phyloP scores from a whole-genome alignment of 2,797 vertebrate species.

The Podarcis lilfordi region DNA sequence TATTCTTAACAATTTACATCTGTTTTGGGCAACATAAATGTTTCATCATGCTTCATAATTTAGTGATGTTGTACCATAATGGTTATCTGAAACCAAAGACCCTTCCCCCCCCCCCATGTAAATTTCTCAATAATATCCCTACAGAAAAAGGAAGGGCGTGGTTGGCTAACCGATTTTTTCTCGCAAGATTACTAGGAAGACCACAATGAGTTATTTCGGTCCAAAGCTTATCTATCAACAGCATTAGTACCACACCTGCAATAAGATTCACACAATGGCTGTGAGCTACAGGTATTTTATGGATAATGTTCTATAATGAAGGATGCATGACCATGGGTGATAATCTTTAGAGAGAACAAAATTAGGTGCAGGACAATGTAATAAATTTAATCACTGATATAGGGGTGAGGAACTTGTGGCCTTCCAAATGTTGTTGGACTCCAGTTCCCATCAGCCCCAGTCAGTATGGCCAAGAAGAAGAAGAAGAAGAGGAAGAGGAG shows the following conservation, averaged over 20 bases:
- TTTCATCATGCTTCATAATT: background rate
- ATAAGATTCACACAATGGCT: background rate
- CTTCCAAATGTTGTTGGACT: no score
- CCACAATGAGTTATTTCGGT: background rate
- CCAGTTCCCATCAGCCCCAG: no score
- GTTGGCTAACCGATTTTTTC: background rate
- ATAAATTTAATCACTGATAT: background rate
- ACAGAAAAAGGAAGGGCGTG: background rate
- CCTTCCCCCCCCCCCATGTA: background rate
- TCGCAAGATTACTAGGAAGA: background rate
- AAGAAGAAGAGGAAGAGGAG: no score
- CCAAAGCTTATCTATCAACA: background rate
- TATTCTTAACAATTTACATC: no score
- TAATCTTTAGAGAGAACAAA: background rate
- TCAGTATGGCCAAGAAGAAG: no score
- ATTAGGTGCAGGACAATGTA: background rate
- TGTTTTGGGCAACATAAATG: no score
- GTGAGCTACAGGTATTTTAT: background rate
- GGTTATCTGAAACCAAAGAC: background rate
- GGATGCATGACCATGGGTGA: background rate
- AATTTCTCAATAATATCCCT: background rate
- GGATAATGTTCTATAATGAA: background rate
- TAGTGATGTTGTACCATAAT: background rate
- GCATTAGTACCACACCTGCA: background rate
- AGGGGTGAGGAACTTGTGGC: no score